Base-by-base conservation (phyloP, 2,888 invertebrate species). In the Lottia gigantea region DNA sequence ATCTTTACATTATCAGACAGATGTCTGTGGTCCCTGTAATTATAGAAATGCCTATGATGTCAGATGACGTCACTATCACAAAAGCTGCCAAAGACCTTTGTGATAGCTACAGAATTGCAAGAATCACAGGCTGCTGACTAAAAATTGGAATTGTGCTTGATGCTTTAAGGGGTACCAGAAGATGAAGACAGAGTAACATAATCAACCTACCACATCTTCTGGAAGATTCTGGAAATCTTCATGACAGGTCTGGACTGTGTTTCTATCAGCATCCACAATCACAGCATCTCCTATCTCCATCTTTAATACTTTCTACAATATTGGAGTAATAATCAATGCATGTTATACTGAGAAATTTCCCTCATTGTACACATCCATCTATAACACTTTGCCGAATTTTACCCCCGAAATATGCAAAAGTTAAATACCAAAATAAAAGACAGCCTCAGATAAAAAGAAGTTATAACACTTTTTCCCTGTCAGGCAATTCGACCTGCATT, bases 221-320 rank as follows among this genome's bases (percentile, higher is more conserved):
- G 98, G 98, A 87, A 99, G 91, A 86, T 92, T 92, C 85, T 94
- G 94, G 76, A 96, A 90, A 90, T 99, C 98, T 88, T 95, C 93
- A 88, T 95, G 96, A 6, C 96, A 95, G 63, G 95, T 93, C 86
- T 92, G 92, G 64, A 98, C 92, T 70, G 92, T 92, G 88, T 96
- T 96, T 71, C 92, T 92, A 90, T 99, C 98, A 73, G 96, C 95
- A 90, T 98, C 94, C 86, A 98, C 91, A 80, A 97, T 92, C 62
- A 98, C 97, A 78, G 97, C 95, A 87, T 98, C 98, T 47, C 96
- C 97, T 73, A 98, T 91, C 89, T 98, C 97, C 65, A 92, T 92
- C 88, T 92, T 92, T 80, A 92, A 92, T 74, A 95, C 93, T 88
- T 90, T 92, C 95, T 95, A 90, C 55, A 63, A 63, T 16, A 63